Evolutionary conservation across 2,797 vertebrate species (phyloP), one percentile per base, ranked within the genome.

Genomic region (Lycodopsis pacificus): DNA sequence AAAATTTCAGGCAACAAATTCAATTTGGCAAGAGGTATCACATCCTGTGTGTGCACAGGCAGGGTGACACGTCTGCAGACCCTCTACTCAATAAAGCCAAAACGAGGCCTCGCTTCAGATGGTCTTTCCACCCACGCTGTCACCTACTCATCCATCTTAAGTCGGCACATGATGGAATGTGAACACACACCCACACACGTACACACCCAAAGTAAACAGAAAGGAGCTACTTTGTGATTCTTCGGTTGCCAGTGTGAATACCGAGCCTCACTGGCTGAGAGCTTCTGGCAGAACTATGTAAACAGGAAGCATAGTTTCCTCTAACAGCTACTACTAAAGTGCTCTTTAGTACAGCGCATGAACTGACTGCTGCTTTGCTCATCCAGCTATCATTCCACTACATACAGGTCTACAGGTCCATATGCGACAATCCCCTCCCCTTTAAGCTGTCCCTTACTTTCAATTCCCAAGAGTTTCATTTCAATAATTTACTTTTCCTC

Each of bases 271-370:
- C 27, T 53, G 71, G 20, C 49, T 71, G 48, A 71, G 62, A 70
- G 76, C 64, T 76, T 76, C 65, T 71, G 67, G 68, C 42, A 36
- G n/a, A 14, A 34, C 59, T 58, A 3, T 77, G 42, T 66, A 80
- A 86, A 84, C 81, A 88, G 67, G 77, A 83, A 79, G 64, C 62
- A 57, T 25, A 65, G 66, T 75, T 79, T 82, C 49, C 54, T 68
- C 74, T 51, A 70, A 74, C 49, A 73, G 53, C n/a, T 36, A 46
- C 76, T 25, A 40, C 13, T 57, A 49, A 69, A 77, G 77, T 58
- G 66, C 32, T 36, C 58, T 69, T 80, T 22, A 70, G 51, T 34
- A 51, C 67, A 54, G 32, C 14, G 65, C 20, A 70, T 44, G 51
- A 63, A 67, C 22, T 7, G 53, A 54, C 22, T 27, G 25, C 65